These are phyloP conservation scores for Alitta virens DNA, from an alignment of 2,888 invertebrate genomes.

Conservation along the genomic window DNA sequence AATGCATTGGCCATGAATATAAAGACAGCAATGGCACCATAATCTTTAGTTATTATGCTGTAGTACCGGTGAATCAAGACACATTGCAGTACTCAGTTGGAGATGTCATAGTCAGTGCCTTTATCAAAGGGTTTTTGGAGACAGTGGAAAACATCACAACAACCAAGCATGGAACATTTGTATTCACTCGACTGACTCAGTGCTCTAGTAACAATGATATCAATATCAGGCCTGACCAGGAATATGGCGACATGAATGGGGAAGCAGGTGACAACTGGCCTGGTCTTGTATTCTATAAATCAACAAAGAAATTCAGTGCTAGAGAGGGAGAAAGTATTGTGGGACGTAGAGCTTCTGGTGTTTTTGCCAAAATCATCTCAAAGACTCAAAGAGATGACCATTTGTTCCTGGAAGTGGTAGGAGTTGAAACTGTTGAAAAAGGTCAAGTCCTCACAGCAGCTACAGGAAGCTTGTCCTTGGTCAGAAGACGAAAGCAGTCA, in stretches of 20 bases:
- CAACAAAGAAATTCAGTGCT: neutral
- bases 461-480: neutral
- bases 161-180: neutral
- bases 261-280: constrained; percentile 3
- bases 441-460: neutral
- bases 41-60: neutral
- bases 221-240: neutral
- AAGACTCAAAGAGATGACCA: neutral
- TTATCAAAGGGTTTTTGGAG: neutral
- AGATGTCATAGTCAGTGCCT: neutral
- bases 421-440: neutral
- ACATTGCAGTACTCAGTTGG: neutral
- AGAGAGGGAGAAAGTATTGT: neutral
- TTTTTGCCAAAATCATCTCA: neutral
- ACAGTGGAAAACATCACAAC: neutral
- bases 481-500: neutral
- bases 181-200: neutral
- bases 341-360: neutral
- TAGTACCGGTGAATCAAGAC: neutral
- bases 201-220: neutral
- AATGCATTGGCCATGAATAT: constrained; percentile 1
- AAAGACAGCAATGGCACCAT: neutral
- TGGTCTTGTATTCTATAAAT: neutral
- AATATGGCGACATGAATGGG: neutral
- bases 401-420: neutral